Evolutionary conservation across 2,113 vertebrate genomes (phyloP), one percentile per base, ranked within the genome.

Genomic region (Mormoops blainvillei): DNA sequence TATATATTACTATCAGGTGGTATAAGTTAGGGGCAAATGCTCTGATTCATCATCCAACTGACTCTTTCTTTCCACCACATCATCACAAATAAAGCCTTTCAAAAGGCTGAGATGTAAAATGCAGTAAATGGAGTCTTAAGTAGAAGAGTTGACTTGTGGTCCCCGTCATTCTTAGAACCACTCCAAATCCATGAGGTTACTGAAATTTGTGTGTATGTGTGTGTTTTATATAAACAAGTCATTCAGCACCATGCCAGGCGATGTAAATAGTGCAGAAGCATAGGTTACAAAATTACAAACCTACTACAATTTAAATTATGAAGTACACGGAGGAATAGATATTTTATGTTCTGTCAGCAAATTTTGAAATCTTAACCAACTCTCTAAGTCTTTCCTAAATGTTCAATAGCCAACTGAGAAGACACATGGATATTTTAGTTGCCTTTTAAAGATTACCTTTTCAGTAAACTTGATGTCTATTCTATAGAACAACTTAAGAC

Each of bases 371-470:
- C 89, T 95, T 97, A 97, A 97, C 95, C 86, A 97, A 76, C 84
- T 91, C 94, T 97, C 97, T 97, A 97, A 97, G 81, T 97, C 33
- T 94, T 94, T 41, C 92, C 85, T 98, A 95, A 98, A 97, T 89
- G 84, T 82, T 96, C 95, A 93, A 97, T 70, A 98, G 96, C 65
- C 91, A 98, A 98, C 96, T 95, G 94, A 97, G 26, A 98, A 90
- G 82, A 97, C 90, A 82, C 87, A 94, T 97, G 97, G 97, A 74
- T 91, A 94, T 93, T 96, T 98, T 94, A 97, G 92, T 91, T 98
- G 84, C 81, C 84, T 96, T 89, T 97, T 97, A 97, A 98, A 96
- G 87, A 93, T 80, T 91, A 97, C 73, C 73, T 81, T 96, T 90
- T 84, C 89, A 96, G 56, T 96, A 82, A 97, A 94, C 77, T 65